Evolutionary conservation across 1,140 invertebrate species (phyloP).

Genomic region (Phortica variegata): DNA sequence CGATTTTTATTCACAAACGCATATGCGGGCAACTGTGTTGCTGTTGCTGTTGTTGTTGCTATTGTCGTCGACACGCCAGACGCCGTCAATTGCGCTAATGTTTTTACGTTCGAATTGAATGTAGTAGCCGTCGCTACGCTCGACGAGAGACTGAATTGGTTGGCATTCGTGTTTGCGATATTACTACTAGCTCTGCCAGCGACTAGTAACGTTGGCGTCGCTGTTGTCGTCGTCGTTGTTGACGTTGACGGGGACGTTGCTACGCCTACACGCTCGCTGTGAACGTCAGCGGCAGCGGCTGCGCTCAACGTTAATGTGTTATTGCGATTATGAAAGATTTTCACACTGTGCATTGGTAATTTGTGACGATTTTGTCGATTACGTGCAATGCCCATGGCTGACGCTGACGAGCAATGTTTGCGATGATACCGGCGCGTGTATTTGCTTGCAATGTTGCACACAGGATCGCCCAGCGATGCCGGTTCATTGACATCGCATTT

Average conservation of each 20-base stretch:
- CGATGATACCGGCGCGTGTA: constrained; percentile 43
- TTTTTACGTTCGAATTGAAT: background rate
- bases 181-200: constrained; percentile 16
- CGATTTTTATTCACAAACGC: constrained; percentile 41
- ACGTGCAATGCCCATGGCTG: constrained; percentile 44
- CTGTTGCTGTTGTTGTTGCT: constrained; percentile 3
- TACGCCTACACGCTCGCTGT: constrained; percentile 6
- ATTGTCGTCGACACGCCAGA: background rate
- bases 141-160: constrained; percentile 32
- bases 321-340: constrained; percentile 57
- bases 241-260: constrained; percentile 4
- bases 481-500: constrained; percentile 30
- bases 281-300: background rate
- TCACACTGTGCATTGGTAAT: constrained; percentile 56
- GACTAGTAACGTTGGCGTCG: background rate
- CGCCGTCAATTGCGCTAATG: background rate
- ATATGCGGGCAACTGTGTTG: too few species aligned
- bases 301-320: constrained; percentile 20
- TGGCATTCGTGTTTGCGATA: constrained; percentile 7
- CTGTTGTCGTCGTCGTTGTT: constrained; percentile 7
- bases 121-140: constrained; percentile 21
- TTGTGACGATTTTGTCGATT: constrained; percentile 48
- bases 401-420: constrained; percentile 26
- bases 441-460: constrained; percentile 48
- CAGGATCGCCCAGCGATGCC: constrained; percentile 38